Base-by-base conservation (phyloP, 2,888 invertebrate species). In the Nudaria mundana region DNA sequence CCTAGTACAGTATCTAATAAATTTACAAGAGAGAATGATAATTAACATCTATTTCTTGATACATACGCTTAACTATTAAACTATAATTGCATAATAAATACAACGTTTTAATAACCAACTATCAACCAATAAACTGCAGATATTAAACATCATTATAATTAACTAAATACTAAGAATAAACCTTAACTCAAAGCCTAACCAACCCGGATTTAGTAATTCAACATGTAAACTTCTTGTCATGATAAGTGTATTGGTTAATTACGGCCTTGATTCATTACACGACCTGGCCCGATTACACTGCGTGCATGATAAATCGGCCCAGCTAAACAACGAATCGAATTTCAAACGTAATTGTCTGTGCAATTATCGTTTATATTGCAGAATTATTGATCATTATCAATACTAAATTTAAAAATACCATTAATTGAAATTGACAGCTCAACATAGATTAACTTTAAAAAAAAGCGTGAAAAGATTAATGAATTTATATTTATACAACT, bases 211-310 rank as follows among this genome's bases (percentile, higher is more conserved):
- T 57, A 57, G 56, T 53, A 65, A 63, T 71, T 69, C 53, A 62
- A 58, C 63, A 59, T 61, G 63, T 69, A 63, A 68, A 70, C 63
- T 66, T 53, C 54, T 58, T 69, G 71, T 71, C 71, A 66, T 71
- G 76, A 79, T 78, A 80, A 78, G 71, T 81, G 76, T 76, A 75
- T 71, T 70, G 75, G 69, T 84, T 85, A 83, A 84, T 84, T 84
- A 80, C 75, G 24, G 59, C 53, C 48, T 78, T 76, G 80, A 82
- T 83, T 81, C 81, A 84, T 82, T 79, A 75, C 70, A 58, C 56
- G 53, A 58, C 58, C 62, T 69, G 71, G 63, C 74, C 76, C 67
- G 70, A 56, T 76, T 76, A 71, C 73, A 78, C 69, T 59, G 72
- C 53, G 48, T 54, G 55, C 74, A 77, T 80, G 81, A 85, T 84